Evolutionary conservation across 2,113 vertebrate species (phyloP).

Genomic region (Kobus ellipsiprymnus): DNA sequence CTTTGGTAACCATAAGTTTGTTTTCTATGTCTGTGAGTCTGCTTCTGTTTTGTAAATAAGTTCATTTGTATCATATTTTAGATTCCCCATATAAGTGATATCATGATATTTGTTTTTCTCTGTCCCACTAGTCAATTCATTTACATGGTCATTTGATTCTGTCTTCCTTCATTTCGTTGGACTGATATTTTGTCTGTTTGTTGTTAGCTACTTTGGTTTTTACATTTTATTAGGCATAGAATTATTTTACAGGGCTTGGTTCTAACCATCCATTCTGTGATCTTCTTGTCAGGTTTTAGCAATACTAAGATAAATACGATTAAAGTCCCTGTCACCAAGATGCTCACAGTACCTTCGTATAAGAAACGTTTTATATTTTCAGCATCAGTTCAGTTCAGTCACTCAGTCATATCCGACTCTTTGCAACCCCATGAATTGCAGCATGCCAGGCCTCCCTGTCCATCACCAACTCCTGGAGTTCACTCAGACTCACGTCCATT

Average conservation of each 20-base stretch:
- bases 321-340: background rate
- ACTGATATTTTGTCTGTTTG: background rate
- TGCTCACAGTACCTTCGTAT: background rate
- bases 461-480: too few species aligned
- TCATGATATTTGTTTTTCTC: background rate
- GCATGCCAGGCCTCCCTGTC: too few species aligned
- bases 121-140: background rate
- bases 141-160: background rate
- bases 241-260: background rate
- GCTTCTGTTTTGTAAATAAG: background rate
- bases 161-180: background rate
- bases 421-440: too few species aligned
- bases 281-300: background rate
- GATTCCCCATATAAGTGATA: background rate
- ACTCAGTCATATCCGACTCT: fast-evolving
- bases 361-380: background rate
- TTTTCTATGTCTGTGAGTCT: background rate
- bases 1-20: background rate
- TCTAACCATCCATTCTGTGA: background rate
- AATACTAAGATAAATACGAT: background rate
- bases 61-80: background rate
- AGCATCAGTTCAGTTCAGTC: background rate
- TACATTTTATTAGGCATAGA: background rate
- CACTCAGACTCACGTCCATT: too few species aligned
- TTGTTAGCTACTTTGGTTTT: background rate